phyloP scores from a whole-genome alignment of 2,888 invertebrate genomes.

The Plebejus anna region DNA sequence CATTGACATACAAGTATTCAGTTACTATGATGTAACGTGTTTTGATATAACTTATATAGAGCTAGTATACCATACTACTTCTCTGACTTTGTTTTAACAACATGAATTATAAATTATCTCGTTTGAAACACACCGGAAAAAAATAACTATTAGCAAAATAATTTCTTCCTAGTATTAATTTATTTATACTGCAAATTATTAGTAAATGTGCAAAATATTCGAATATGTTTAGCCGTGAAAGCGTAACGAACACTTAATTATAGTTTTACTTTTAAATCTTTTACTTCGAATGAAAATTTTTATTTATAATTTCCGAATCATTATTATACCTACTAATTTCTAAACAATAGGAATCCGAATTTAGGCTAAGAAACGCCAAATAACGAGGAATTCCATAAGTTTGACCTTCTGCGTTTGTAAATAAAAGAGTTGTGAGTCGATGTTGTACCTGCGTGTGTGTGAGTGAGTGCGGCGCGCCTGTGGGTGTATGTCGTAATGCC shows the following conservation, averaged over 20 bases:
- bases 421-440: conserved; percentile 38
- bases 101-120: background rate
- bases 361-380: background rate
- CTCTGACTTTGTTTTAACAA: background rate
- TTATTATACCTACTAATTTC: too few relatives aligned
- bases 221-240: background rate
- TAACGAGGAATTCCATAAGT: conserved; percentile 13
- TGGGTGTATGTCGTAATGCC: conserved; percentile 70
- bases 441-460: conserved; percentile 56
- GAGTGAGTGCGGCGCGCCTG: conserved; percentile 47
- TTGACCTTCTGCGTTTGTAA: conserved; percentile 24
- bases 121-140: background rate
- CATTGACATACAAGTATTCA: background rate
- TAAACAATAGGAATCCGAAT: background rate
- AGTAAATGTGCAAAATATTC: background rate
- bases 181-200: background rate
- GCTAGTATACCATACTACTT: background rate
- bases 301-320: too few relatives aligned
- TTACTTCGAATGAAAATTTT: background rate
- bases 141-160: background rate
- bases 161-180: background rate
- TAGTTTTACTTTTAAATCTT: background rate
- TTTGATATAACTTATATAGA: background rate
- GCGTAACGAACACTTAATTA: background rate
- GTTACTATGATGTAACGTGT: background rate